Conservation (phyloP, 2,888 invertebrate genomes). For the Schizotus pectinicornis region DNA sequence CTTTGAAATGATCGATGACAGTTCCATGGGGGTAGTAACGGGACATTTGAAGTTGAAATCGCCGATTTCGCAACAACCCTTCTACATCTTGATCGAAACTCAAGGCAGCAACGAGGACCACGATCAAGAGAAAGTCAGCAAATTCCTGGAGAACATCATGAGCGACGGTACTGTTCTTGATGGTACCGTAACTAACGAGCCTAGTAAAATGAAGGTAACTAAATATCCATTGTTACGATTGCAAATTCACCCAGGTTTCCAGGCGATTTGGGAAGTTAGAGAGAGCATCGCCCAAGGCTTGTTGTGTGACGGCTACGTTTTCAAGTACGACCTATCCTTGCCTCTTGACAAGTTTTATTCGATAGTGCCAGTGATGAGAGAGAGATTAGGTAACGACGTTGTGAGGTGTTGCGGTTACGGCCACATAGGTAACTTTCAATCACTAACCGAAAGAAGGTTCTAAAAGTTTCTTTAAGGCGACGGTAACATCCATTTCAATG, state of each 20-base stretch:
- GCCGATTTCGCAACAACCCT: conserved; percentile 69
- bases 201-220: conserved; percentile 76
- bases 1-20: conserved; percentile 91
- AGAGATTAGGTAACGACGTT: conserved; percentile 69
- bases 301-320: conserved; percentile 83
- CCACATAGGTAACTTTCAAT: conserved; percentile 77
- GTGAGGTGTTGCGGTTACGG: conserved; percentile 85
- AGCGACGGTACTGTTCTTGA: conserved; percentile 74
- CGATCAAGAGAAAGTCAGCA: conserved; percentile 85
- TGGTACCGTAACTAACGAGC: conserved; percentile 87
- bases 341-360: conserved; percentile 85
- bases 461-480: conserved; percentile 68
- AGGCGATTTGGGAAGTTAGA: conserved; percentile 84
- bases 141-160: conserved; percentile 79
- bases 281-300: conserved; percentile 84
- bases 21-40: conserved; percentile 71
- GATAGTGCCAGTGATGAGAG: conserved; percentile 74
- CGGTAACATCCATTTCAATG: conserved; percentile 93
- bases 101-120: conserved; percentile 85
- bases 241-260: conserved; percentile 28
- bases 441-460: conserved; percentile 1
- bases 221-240: neutral
- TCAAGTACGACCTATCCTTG: conserved; percentile 94
- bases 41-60: conserved; percentile 67
- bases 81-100: conserved; percentile 87